phyloP scores from a whole-genome alignment of 2,888 invertebrate genomes.

The Actias luna region DNA sequence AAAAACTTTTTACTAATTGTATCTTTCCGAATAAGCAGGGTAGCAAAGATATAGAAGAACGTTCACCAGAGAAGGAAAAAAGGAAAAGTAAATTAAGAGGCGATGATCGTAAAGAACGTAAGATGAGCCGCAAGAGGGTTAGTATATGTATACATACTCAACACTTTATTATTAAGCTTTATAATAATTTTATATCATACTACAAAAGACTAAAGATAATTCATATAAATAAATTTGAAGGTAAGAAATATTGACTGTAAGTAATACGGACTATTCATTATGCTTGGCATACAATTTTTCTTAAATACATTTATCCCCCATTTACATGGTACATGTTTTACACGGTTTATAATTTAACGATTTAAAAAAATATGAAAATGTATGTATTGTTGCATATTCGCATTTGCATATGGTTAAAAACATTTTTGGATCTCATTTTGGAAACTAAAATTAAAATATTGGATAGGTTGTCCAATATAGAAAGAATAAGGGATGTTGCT shows the following conservation, averaged over 20 bases:
- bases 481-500: no score
- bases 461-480: no score
- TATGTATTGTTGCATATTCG: no score
- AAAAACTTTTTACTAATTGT: constrained; percentile 28
- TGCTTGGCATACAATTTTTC: neutral
- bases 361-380: no score
- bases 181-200: neutral
- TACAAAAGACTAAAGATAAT: neutral
- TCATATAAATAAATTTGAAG: neutral
- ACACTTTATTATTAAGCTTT: neutral
- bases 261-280: neutral
- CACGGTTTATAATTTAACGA: no score
- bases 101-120: constrained; percentile 87
- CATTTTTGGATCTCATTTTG: no score
- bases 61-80: constrained; percentile 87
- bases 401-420: no score
- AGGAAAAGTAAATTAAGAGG: constrained; percentile 83
- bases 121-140: constrained; percentile 90
- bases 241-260: neutral
- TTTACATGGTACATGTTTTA: no score
- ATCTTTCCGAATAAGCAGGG: constrained; percentile 72
- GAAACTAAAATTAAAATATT: no score
- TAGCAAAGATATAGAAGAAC: constrained; percentile 82
- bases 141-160: constrained; percentile 36
- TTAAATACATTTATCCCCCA: no score